phyloP scores from a whole-genome alignment of 2,113 vertebrate species.

The Phycodurus eques region DNA sequence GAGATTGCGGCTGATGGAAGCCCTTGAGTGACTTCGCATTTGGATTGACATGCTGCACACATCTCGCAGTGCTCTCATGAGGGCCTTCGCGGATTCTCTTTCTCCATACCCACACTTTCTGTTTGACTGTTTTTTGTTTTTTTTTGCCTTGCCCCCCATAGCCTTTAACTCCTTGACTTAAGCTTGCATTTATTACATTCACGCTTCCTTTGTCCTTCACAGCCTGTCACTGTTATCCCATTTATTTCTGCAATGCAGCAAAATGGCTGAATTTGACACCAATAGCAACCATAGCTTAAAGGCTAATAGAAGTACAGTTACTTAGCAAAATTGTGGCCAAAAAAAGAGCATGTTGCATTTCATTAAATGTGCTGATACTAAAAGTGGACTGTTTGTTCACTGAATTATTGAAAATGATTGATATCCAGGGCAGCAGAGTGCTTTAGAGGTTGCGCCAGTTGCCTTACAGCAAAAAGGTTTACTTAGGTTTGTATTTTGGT shows the following conservation, averaged over 20 bases:
- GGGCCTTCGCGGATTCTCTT: conserved; percentile 28
- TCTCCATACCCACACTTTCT: conserved; percentile 16
- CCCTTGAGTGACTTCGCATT: conserved; percentile 49
- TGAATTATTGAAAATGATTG: background rate
- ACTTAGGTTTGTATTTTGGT: background rate
- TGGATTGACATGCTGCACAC: conserved; percentile 59
- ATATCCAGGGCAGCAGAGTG: background rate
- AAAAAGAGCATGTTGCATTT: background rate
- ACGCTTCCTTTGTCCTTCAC: conserved; percentile 42
- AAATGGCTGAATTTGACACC: background rate
- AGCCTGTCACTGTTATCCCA: conserved; percentile 16
- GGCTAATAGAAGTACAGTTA: background rate
- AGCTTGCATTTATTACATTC: conserved; percentile 39
- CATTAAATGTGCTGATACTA: background rate
- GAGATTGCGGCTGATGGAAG: conserved; percentile 34
- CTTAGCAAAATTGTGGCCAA: background rate
- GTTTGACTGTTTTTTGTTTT: conserved; percentile 3
- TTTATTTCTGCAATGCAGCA: conserved; percentile 5
- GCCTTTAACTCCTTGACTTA: conserved; percentile 10
- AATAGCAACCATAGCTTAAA: background rate
- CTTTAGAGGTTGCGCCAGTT: background rate
- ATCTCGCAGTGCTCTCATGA: conserved; percentile 37
- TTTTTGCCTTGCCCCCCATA: conserved; percentile 26
- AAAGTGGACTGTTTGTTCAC: background rate
- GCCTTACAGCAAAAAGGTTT: background rate